Evolutionary conservation across 2,888 invertebrate genomes (phyloP), one percentile per base, ranked within the genome.

Genomic region (Augiades crinisus): DNA sequence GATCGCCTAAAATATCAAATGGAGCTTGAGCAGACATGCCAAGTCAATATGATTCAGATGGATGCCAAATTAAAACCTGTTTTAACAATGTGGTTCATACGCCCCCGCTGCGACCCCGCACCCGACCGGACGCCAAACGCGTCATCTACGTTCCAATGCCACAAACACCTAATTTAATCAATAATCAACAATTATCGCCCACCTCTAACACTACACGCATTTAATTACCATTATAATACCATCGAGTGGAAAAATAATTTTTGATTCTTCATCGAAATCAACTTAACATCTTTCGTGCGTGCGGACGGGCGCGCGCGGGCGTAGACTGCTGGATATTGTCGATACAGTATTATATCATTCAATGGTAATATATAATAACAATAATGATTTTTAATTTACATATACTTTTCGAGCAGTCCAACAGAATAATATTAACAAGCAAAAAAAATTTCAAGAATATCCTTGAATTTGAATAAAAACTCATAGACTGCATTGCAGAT

Each of bases 151-250:
- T 70, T 77, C 83, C 80, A 79, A 81, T 81, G 81, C 80, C 85
- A 79, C 79, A 75, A 85, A 87, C 83, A 81, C 78, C 83, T 87
- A 87, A 83, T 81, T 82, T 87, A 84, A 82, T 85, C 89, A 89
- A 88, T 88, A 88, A 89, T 89, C 89, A 89, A 89, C 89, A 89
- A 89, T 86, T 82, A 83, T 80, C 86, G 84, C 81, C 81, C 85
- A 75, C 75, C 81, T 78, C 85, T 87, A 87, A 82, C 78, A 80
- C 84, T 86, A 87, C 85, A 79, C 82, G 81, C 82, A n/a, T 76
- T 81, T 79, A 74, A 72, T 78, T 72, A 77, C 67, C 58, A 75
- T 50, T 60, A 60, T 62, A 61, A 64, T 84, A 85, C 81, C 81
- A 80, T 84, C 84, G 76, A 89, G 87, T 88, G 89, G 87, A 89